phyloP scores from a whole-genome alignment of 2,797 vertebrate genomes.

The Helicolenus hilgendorfi region DNA sequence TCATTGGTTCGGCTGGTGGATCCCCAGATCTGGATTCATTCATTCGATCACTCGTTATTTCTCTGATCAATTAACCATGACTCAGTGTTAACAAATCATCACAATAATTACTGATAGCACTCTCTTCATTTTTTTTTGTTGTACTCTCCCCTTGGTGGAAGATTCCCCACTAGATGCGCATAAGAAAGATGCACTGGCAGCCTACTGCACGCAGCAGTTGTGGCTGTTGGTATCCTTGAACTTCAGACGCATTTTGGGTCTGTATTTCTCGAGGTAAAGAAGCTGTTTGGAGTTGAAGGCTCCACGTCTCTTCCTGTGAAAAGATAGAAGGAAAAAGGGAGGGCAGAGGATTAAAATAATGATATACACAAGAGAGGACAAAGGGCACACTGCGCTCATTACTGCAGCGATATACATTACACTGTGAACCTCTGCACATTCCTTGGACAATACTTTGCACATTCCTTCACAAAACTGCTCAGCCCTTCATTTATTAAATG shows the following conservation, averaged over 20 bases:
- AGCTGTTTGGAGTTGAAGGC: conserved; percentile 99
- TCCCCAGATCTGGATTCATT: conserved; percentile 87
- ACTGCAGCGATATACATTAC: not conserved
- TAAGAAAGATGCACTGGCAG: conserved; percentile 83
- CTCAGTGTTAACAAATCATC: conserved; percentile 89
- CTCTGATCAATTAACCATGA: conserved; percentile 88
- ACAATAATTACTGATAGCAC: conserved; percentile 91
- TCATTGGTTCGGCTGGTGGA: conserved; percentile 91
- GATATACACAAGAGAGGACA: not conserved
- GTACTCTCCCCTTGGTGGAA: conserved; percentile 86
- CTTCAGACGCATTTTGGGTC: conserved; percentile 98
- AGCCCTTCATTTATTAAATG: not conserved
- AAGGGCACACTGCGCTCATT: not conserved
- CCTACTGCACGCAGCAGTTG: conserved; percentile 97
- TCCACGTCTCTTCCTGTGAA: conserved; percentile 97
- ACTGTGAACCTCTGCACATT: not conserved
- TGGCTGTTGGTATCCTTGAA: conserved; percentile 97
- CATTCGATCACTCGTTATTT: conserved; percentile 83
- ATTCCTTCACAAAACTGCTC: not conserved
- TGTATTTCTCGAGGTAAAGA: conserved; percentile 99
- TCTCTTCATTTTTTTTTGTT: conserved; percentile 63
- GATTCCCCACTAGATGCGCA: conserved; percentile 89
- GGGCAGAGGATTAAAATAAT: not conserved
- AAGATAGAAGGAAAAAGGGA: conserved; percentile 8
- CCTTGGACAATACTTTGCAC: not conserved